A percentile compares a stretch with the other conserved stretches of the same genome.
These are phyloP conservation scores for Chymomyza costata DNA, from an alignment of 1,140 invertebrate genomes.

Conservation along the genomic window DNA sequence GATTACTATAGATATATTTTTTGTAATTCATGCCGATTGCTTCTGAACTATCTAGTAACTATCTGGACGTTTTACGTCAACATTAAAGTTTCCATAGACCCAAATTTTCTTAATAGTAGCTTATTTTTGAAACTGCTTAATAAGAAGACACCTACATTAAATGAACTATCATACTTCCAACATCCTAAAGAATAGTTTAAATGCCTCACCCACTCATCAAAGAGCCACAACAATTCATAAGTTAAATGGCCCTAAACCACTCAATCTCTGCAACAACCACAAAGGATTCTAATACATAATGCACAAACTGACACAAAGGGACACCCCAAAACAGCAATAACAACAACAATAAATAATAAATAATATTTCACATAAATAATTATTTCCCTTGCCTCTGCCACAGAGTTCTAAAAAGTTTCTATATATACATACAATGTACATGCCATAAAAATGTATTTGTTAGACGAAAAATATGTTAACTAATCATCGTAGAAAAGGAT, in stretches of 20 bases:
- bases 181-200: too few species aligned
- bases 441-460: conserved; percentile 20
- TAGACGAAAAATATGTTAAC: conserved; percentile 68
- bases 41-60: too few species aligned
- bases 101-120: too few species aligned
- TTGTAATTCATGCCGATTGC: too few species aligned
- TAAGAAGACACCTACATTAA: too few species aligned
- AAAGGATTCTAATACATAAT: conserved; percentile 16
- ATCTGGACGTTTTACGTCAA: too few species aligned
- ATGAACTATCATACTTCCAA: too few species aligned
- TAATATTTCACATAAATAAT: conserved; percentile 75
- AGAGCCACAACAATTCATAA: conserved; percentile 29
- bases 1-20: too few species aligned
- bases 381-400: conserved; percentile 45
- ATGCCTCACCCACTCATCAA: conserved; percentile 51
- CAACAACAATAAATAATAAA: conserved; percentile 69
- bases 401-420: neutral
- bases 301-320: conserved; percentile 16
- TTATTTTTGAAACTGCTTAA: too few species aligned
- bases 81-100: too few species aligned
- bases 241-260: conserved; percentile 62
- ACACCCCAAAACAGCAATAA: conserved; percentile 14
- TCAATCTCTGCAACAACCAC: too few species aligned
- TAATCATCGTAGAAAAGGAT: conserved; percentile 75
- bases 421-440: neutral